phyloP scores from a whole-genome alignment of 2,113 vertebrate genomes.

The Ginglymostoma cirratum region DNA sequence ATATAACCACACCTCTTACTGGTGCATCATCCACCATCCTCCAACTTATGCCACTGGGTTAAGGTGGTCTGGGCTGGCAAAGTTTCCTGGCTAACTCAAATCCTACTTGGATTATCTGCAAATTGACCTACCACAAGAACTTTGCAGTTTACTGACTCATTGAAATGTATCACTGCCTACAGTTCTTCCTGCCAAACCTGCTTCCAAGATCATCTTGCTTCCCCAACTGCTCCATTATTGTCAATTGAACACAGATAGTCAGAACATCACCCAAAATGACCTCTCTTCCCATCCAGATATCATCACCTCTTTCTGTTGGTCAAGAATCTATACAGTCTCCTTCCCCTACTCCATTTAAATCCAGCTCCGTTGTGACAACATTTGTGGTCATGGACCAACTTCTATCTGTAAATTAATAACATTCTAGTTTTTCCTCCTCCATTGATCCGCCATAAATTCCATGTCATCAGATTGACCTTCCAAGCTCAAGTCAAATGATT shows the following conservation, averaged over 20 bases:
- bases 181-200: neutral
- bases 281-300: too few species aligned
- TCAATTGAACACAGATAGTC: too few species aligned
- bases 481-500: neutral
- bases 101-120: neutral
- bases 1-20: neutral
- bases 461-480: neutral
- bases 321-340: neutral
- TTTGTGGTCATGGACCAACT: neutral
- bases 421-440: neutral
- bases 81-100: neutral
- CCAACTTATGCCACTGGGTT: neutral
- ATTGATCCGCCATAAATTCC: neutral
- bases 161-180: neutral
- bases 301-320: neutral
- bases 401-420: neutral
- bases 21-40: neutral
- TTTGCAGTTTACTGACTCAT: neutral
- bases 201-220: neutral
- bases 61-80: neutral
- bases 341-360: neutral
- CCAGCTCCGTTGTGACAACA: neutral
- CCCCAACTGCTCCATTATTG: too few species aligned
- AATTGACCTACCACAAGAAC: neutral
- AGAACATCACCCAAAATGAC: too few species aligned